Percentiles rank a stretch among this genome's conserved stretches.
phyloP scores from a whole-genome alignment of 2,113 vertebrate genomes.

The Corvus moneduloides region DNA sequence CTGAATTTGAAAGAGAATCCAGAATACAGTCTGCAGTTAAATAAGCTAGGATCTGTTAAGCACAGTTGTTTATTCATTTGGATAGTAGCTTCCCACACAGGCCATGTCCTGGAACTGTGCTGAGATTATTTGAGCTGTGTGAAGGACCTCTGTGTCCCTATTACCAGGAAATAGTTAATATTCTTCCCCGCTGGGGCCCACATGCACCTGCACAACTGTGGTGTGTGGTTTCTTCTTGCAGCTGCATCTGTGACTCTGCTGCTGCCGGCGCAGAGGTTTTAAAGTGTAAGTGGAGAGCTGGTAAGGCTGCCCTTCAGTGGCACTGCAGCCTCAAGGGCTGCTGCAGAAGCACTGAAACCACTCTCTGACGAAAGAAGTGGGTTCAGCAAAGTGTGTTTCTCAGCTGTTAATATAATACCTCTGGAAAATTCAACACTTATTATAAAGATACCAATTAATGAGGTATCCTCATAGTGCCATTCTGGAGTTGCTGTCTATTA shows the following conservation, averaged over 20 bases:
- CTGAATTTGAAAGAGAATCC: not conserved
- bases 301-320: slow-evolving; percentile 45
- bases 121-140: not conserved
- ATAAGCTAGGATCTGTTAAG: not conserved
- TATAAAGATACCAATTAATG: not conserved
- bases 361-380: not conserved
- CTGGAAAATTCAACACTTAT: not conserved
- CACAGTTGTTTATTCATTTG: not conserved
- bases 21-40: not conserved
- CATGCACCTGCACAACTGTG: slow-evolving; percentile 78
- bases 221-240: slow-evolving; percentile 80
- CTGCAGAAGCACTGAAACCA: slow-evolving; percentile 32
- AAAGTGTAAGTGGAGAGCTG: slow-evolving; percentile 64
- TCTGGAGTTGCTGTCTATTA: not conserved
- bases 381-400: not conserved
- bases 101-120: not conserved
- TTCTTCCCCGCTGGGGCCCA: slow-evolving; percentile 67
- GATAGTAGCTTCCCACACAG: not conserved
- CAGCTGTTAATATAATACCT: not conserved
- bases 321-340: slow-evolving; percentile 32
- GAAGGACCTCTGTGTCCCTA: slow-evolving; percentile 38
- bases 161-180: slow-evolving; percentile 79
- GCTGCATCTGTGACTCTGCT: slow-evolving; percentile 74
- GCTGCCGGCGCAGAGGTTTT: slow-evolving; percentile 51
- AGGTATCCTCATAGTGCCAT: not conserved